phyloP scores from a whole-genome alignment of 2,888 invertebrate species.

The Oxyteleia sp. region DNA sequence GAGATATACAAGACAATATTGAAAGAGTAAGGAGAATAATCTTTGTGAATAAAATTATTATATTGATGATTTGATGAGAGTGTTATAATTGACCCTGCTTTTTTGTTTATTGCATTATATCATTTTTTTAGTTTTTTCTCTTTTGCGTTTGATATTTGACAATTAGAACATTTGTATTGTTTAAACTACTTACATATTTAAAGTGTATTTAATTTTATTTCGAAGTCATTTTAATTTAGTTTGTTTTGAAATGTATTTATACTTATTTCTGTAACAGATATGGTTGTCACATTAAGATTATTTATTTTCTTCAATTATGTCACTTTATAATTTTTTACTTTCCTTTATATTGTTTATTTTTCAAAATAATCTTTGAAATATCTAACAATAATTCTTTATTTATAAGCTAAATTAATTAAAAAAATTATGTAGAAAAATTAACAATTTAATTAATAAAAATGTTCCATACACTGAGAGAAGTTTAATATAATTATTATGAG shows the following conservation, averaged over 20 bases:
- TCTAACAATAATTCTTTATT: too few species aligned
- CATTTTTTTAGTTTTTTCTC: conserved; percentile 8
- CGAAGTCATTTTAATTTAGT: conserved; percentile 22
- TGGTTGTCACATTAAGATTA: background rate
- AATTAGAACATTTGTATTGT: conserved; percentile 49
- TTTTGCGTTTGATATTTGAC: conserved; percentile 24
- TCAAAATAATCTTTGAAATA: too few species aligned
- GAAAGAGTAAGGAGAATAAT: background rate
- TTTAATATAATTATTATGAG: too few species aligned
- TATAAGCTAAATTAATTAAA: too few species aligned
- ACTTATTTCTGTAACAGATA: conserved; percentile 9
- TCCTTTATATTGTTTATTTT: too few species aligned
- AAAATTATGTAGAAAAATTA: too few species aligned
- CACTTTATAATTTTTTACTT: background rate
- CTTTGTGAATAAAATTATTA: conserved; percentile 56
- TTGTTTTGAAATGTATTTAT: conserved; percentile 28
- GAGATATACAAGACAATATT: conserved; percentile 47
- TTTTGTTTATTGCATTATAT: background rate
- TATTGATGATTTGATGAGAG: conserved; percentile 20
- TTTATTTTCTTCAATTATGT: conserved; percentile 2
- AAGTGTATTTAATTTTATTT: conserved; percentile 53
- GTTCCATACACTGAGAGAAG: too few species aligned
- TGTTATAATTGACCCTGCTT: background rate
- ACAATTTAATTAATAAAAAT: too few species aligned
- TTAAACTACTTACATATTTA: conserved; percentile 64